Conservation (phyloP, 1,140 invertebrate genomes). For the Leucophenga varia region DNA sequence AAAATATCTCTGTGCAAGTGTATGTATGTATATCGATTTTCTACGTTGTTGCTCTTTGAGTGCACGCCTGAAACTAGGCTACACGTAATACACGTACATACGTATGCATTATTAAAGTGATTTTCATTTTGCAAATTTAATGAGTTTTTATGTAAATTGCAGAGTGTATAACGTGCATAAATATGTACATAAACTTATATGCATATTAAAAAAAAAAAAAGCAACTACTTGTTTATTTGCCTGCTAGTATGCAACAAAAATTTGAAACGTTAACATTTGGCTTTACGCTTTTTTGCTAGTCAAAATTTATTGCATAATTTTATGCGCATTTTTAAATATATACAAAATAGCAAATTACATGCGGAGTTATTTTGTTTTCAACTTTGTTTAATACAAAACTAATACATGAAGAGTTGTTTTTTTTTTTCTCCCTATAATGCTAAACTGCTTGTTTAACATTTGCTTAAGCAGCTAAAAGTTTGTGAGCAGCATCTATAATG, state of each 20-base stretch:
- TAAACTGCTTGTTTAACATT: constrained; percentile 33
- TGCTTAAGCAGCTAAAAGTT: constrained; percentile 22
- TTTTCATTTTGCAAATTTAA: no score
- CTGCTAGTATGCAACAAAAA: no score
- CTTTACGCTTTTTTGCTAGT: background rate
- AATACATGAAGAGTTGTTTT: no score
- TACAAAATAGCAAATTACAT: background rate
- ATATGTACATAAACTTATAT: no score
- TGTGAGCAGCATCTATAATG: no score
- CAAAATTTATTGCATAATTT: constrained; percentile 1
- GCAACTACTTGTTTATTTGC: no score
- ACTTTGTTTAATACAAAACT: no score
- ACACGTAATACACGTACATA: background rate
- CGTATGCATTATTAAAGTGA: background rate
- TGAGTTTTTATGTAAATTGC: no score
- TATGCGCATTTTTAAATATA: background rate
- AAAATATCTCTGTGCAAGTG: constrained; percentile 6
- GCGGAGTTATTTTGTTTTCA: no score
- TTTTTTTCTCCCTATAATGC: no score
- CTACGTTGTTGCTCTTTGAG: background rate
- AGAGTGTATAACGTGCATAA: no score
- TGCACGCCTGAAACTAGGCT: background rate
- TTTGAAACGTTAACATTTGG: background rate
- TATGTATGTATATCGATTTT: background rate
- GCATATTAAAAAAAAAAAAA: no score